These are phyloP conservation scores for Coenonympha glycerion DNA, from an alignment of 2,888 invertebrate species.

Conservation along the genomic window DNA sequence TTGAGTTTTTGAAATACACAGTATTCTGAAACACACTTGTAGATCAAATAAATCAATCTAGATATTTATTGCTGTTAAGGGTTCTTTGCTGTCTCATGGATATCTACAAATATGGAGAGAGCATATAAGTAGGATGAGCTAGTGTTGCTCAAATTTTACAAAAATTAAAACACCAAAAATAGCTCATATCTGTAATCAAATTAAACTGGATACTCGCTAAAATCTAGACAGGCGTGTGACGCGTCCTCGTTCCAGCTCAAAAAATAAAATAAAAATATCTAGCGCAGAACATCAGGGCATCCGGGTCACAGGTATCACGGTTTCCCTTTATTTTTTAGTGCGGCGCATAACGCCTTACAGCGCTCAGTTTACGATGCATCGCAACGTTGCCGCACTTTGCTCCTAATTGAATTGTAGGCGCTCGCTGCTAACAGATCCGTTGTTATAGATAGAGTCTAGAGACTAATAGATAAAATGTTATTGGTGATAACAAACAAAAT, in stretches of 20 bases:
- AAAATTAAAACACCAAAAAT: too few relatives aligned
- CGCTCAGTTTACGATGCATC: constrained; percentile 62
- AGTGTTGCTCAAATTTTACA: too few relatives aligned
- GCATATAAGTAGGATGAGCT: too few relatives aligned
- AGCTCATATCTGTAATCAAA: neutral
- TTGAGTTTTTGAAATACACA: too few relatives aligned
- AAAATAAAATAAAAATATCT: constrained; percentile 28
- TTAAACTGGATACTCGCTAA: neutral
- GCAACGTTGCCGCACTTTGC: constrained; percentile 62
- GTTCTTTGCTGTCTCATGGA: too few relatives aligned
- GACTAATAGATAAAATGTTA: too few relatives aligned
- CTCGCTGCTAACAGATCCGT: constrained; percentile 32
- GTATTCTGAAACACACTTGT: too few relatives aligned
- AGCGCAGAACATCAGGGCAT: constrained; percentile 44
- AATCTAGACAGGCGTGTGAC: constrained; percentile 19
- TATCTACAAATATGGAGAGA: too few relatives aligned
- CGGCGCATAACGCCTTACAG: constrained; percentile 61
- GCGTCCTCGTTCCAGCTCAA: constrained; percentile 20
- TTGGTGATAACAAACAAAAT: too few relatives aligned
- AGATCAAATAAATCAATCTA: too few relatives aligned
- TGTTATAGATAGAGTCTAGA: neutral
- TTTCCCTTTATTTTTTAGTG: constrained; percentile 44
- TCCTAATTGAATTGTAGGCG: constrained; percentile 69
- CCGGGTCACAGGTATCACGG: constrained; percentile 44
- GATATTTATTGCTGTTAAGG: too few relatives aligned